Evolutionary conservation across 2,113 vertebrate species (phyloP).

Genomic region (Calidris pugnax): DNA sequence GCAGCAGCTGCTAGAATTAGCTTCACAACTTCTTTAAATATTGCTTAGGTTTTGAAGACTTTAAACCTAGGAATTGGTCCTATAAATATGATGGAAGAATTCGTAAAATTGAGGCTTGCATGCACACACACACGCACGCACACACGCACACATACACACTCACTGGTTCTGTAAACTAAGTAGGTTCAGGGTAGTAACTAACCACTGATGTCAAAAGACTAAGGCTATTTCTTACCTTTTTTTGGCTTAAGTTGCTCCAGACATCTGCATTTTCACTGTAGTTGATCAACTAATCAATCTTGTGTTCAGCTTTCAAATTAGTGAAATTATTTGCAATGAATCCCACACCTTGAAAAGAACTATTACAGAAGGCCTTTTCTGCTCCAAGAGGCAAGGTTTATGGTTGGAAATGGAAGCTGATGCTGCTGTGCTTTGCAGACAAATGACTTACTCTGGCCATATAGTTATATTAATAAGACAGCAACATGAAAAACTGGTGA

Average conservation of each 20-base stretch:
- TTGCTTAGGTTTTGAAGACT: neutral
- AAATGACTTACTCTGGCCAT: neutral
- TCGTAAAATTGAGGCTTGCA: neutral
- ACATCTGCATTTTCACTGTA: neutral
- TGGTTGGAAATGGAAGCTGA: neutral
- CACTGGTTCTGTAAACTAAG: neutral
- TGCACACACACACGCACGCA: fast-evolving
- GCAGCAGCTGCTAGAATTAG: neutral
- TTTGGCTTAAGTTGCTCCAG: neutral
- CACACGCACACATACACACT: fast-evolving
- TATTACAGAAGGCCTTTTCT: neutral
- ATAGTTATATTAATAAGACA: neutral
- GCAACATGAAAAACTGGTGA: neutral
- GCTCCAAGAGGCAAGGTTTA: neutral
- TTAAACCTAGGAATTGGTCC: neutral
- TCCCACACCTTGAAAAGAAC: neutral
- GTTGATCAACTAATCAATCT: neutral
- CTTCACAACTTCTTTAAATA: neutral
- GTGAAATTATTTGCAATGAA: neutral
- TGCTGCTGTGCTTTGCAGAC: neutral
- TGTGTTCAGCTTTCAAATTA: neutral
- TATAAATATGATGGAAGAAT: neutral
- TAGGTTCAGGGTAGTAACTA: neutral
- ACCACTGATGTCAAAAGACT: neutral
- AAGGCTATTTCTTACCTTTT: neutral